Evolutionary conservation across 2,797 vertebrate species (phyloP), one percentile per base, ranked within the genome.

Genomic region (Sitta carolinensis): DNA sequence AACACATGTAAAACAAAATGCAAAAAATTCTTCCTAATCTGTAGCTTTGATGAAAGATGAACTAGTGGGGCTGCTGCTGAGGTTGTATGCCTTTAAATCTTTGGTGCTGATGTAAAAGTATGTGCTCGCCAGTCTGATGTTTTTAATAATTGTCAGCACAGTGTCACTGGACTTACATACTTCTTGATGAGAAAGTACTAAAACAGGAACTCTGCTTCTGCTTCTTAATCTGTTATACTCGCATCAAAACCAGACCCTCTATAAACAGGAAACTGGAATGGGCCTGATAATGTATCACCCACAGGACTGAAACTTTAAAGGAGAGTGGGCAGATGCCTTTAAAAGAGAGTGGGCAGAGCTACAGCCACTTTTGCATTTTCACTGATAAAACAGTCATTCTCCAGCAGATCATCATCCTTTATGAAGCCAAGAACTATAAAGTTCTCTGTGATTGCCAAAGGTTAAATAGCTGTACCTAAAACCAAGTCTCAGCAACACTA

Each of bases 201-300:
- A 89, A 96, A 91, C 91, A 95, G 95, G 95, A 96, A 95, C 89
- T 95, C 62, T 68, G 90, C 66, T 96, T 78, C 87, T 95, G 77
- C 91, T 94, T 64, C 92, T 95, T 90, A 90, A 89, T 94, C 78
- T 92, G 84, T 25, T 90, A 84, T 34, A 81, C 89, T 96, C 64
- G 7, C 95, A 96, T 96, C 95, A 96, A 95, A 94, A 96, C 90
- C 84, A 87, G 82, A 80, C 55, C 57, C 67, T 93, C 34, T 85
- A 88, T 95, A 97, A 97, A 97, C 96, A 97, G 97, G 97, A 97
- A 97, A 95, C 93, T 89, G 68, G 88, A 91, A 91, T 94, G 68
- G 29, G 66, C 72, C 94, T 16, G 87, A 87, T 97, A 96, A 95
- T 90, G 80, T 70, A 58, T 89, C 87, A 96, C 91, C 86, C 94